Evolutionary conservation across 2,113 vertebrate species (phyloP).

Genomic region (Oriolus oriolus): DNA sequence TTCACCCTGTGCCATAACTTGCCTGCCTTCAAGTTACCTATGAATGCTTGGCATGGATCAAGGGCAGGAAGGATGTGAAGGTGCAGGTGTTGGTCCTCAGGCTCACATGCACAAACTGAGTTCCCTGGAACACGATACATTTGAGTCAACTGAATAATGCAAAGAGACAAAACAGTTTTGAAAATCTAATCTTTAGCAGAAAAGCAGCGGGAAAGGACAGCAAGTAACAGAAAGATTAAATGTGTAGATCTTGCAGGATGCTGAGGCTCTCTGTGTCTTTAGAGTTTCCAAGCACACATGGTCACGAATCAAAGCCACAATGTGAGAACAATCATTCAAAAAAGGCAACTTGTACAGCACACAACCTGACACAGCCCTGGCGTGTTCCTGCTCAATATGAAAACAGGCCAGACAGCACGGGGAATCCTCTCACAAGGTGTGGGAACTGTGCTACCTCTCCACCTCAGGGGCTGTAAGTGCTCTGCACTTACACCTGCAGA

Average conservation of each 20-base stretch:
- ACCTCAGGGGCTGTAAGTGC: neutral
- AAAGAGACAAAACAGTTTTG: neutral
- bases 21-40: neutral
- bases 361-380: neutral
- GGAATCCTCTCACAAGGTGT: neutral
- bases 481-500: neutral
- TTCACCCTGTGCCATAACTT: neutral
- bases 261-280: neutral
- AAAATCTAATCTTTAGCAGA: neutral
- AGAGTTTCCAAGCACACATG: neutral
- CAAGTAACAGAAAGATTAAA: neutral
- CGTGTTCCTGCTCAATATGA: neutral
- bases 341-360: neutral
- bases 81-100: neutral
- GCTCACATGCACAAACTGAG: neutral
- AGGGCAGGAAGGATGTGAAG: neutral
- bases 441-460: neutral
- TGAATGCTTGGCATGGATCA: neutral
- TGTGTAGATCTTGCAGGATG: neutral
- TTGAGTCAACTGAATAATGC: neutral
- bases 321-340: neutral
- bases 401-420: neutral
- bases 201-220: fast-evolving
- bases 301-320: neutral
- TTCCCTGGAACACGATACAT: neutral